Base-by-base conservation (phyloP, 2,113 vertebrate genomes). In the Etheostoma spectabile region DNA sequence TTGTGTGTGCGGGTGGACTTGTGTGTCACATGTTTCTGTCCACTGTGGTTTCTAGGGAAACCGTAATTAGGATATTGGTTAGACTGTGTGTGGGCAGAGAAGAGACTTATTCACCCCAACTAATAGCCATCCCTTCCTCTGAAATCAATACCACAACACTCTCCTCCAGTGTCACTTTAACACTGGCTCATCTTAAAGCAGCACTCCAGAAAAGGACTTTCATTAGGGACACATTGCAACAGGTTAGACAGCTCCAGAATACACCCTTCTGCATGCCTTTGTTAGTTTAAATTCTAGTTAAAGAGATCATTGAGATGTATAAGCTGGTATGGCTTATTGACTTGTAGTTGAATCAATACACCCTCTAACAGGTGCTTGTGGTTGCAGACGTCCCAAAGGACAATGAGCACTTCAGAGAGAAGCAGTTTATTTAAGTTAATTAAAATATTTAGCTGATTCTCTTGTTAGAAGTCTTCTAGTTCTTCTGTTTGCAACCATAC, bases 21-120 rank as follows among this genome's bases (percentile, higher is more conserved):
- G 95, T 93, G 92, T 93, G 93, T 94, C 94, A 51, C 62, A 55
- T 61, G 71, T 68, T 72, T 81, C 71, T 78, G 49, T 82, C 56
- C 6, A 33, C 56, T 75, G 66, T 86, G 85, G 87, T 94, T 93
- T 92, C 90, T 83, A 93, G 68, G 89, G 92, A 90, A 91, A 93
- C 87, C 49, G 68, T 69, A 79, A 83, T 88, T 84, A 89, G 77
- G 74, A 78, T 76, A 91, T 83, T 89, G 91, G 84, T 86, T 80
- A 7, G 71, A 64, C 57, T 79, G 45, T 64, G 80, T 71, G 74
- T 75, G 72, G 56, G 52, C 33, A 70, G 77, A 81, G 22, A 68
- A 38, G 71, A 76, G 62, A 74, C 65, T 22, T 53, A 60, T 81
- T 71, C 64, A 55, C 24, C 64, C 56, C 56, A 33, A 78, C 33